phyloP scores from a whole-genome alignment of 2,113 vertebrate genomes.

The Perca schrenkii region DNA sequence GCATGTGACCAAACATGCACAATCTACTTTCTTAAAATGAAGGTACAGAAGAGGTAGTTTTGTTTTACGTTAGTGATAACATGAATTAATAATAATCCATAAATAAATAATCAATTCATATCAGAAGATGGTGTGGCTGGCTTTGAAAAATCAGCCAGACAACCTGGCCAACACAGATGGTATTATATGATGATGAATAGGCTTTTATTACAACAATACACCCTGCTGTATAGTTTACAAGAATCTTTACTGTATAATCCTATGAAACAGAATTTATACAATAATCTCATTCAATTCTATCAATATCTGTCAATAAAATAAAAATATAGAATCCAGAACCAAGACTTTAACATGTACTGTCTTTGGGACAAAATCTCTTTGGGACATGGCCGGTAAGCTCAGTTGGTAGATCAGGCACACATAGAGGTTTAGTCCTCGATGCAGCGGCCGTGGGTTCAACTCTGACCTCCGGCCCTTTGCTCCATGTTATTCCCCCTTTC shows the following conservation, averaged over 20 bases:
- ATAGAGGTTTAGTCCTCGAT: too few species aligned
- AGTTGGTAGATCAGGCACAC: too few species aligned
- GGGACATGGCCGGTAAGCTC: neutral
- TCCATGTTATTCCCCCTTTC: too few species aligned
- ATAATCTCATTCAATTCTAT: neutral
- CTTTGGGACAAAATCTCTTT: neutral
- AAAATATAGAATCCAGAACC: neutral
- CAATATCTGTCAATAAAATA: neutral
- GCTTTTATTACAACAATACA: slow-evolving; percentile 4
- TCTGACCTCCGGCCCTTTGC: too few species aligned
- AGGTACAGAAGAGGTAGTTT: neutral
- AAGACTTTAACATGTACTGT: neutral
- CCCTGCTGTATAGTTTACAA: neutral
- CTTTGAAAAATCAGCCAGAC: neutral
- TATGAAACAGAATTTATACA: neutral
- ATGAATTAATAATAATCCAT: too few species aligned
- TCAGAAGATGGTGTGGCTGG: slow-evolving; percentile 1
- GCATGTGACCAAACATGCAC: neutral
- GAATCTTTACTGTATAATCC: neutral
- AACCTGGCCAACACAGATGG: slow-evolving; percentile 57
- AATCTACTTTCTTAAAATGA: neutral
- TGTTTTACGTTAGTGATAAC: neutral
- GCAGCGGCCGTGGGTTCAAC: too few species aligned
- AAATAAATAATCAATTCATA: neutral
- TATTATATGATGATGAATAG: slow-evolving; percentile 51